Evolutionary conservation across 2,888 invertebrate species (phyloP).

Genomic region (Leptinotarsa peninsularis): DNA sequence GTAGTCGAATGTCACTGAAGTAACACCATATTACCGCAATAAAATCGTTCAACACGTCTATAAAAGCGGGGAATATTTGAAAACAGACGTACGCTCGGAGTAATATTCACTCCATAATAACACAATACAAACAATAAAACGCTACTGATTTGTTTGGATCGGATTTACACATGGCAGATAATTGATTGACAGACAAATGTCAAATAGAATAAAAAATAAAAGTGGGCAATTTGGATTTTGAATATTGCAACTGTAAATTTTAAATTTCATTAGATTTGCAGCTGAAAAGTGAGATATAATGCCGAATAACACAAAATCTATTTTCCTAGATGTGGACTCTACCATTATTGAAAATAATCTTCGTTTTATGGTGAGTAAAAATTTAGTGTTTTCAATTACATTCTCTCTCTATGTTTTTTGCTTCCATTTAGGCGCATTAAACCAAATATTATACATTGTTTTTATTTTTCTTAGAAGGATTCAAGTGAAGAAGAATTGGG

Average conservation of each 20-base stretch:
- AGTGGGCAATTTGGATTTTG: too few relatives aligned
- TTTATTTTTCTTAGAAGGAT: slow-evolving; percentile 64
- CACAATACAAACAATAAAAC: too few relatives aligned
- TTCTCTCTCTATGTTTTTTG: too few relatives aligned
- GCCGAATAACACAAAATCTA: slow-evolving; percentile 33
- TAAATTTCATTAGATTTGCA: too few relatives aligned
- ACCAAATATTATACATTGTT: slow-evolving; percentile 24
- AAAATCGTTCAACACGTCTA: too few relatives aligned
- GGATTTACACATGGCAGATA: background rate
- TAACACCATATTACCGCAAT: too few relatives aligned
- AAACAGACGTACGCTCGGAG: too few relatives aligned
- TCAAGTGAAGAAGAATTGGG: slow-evolving; percentile 72
- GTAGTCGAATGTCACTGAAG: too few relatives aligned
- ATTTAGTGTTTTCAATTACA: background rate
- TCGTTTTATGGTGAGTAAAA: slow-evolving; percentile 55
- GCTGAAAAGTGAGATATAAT: background rate
- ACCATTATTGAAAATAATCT: slow-evolving; percentile 63
- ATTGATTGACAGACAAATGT: background rate
- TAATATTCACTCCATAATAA: too few relatives aligned
- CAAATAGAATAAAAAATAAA: background rate
- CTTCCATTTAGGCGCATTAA: too few relatives aligned
- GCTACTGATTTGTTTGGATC: too few relatives aligned
- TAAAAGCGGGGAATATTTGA: too few relatives aligned
- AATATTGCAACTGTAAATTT: background rate
- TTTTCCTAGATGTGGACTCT: slow-evolving; percentile 63